phyloP scores from a whole-genome alignment of 2,888 invertebrate species.

The Erebia palarica region DNA sequence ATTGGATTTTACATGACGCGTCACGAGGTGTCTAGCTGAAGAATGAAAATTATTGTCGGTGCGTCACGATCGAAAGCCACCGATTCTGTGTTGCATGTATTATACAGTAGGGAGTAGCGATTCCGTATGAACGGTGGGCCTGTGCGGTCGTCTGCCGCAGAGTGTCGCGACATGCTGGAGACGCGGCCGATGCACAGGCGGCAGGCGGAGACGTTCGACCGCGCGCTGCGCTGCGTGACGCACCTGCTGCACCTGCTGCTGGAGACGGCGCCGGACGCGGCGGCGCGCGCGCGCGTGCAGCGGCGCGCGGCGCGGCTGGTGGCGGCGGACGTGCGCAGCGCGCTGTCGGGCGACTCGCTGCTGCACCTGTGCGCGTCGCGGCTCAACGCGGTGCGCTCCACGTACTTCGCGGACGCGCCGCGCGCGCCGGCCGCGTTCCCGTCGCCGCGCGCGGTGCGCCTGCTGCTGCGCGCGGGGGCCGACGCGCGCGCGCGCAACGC shows the following conservation, averaged over 20 bases:
- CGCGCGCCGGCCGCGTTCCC: conserved; percentile 88
- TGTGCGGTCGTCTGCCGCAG: too few relatives aligned
- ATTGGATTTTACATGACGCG: too few relatives aligned
- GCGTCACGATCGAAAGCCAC: too few relatives aligned
- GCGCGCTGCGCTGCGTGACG: conserved; percentile 89
- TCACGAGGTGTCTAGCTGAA: too few relatives aligned
- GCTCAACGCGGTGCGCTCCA: conserved; percentile 89
- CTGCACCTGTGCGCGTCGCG: conserved; percentile 92
- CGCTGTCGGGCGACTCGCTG: conserved; percentile 89
- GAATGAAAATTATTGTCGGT: too few relatives aligned
- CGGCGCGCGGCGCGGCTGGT: conserved; percentile 84
- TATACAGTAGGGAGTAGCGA: too few relatives aligned
- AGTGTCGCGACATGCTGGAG: conserved; percentile 75
- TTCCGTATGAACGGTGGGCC: too few relatives aligned
- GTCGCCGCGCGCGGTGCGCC: conserved; percentile 84
- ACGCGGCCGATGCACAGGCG: conserved; percentile 87
- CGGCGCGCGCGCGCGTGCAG: conserved; percentile 41
- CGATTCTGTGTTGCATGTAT: too few relatives aligned
- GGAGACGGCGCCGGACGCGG: conserved; percentile 67
- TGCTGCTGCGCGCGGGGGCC: conserved; percentile 90
- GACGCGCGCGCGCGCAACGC: conserved; percentile 89
- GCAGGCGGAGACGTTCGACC: conserved; percentile 92
- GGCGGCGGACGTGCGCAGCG: conserved; percentile 85
- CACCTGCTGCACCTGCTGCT: conserved; percentile 83
- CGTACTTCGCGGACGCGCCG: conserved; percentile 88